Evolutionary conservation across 2,797 vertebrate species (phyloP).

Genomic region (Coregonus sp.): DNA sequence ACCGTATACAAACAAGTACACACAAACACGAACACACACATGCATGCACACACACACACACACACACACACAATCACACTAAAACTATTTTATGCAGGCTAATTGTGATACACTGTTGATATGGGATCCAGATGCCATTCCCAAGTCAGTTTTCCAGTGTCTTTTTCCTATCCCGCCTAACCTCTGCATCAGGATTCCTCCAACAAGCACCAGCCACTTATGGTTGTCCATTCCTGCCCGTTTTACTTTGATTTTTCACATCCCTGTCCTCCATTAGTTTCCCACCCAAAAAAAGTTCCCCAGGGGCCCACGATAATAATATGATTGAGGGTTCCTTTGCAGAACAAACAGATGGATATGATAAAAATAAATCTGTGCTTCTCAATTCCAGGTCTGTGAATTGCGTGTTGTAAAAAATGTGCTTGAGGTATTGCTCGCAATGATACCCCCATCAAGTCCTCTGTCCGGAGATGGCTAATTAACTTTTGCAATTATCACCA

Average conservation of each 20-base stretch:
- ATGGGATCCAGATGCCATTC: slow-evolving; percentile 81
- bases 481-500: slow-evolving; percentile 30
- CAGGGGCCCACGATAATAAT: slow-evolving; percentile 40
- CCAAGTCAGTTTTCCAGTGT: slow-evolving; percentile 74
- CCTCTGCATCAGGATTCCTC: slow-evolving; percentile 70
- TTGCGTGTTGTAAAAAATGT: slow-evolving; percentile 30
- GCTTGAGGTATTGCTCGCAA: slow-evolving; percentile 25
- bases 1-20: background rate
- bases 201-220: slow-evolving; percentile 74
- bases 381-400: slow-evolving; percentile 26
- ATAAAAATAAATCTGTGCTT: slow-evolving; percentile 9
- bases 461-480: slow-evolving; percentile 30
- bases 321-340: slow-evolving; percentile 65
- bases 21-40: background rate
- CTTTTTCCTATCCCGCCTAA: slow-evolving; percentile 77
- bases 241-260: slow-evolving; percentile 78
- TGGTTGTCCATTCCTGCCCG: slow-evolving; percentile 70
- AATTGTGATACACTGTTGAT: slow-evolving; percentile 77
- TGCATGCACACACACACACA: no score
- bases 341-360: slow-evolving; percentile 65
- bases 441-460: slow-evolving; percentile 27
- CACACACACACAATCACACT: slow-evolving; percentile 21
- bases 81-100: slow-evolving; percentile 69
- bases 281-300: slow-evolving; percentile 56
- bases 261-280: slow-evolving; percentile 72